phyloP scores from a whole-genome alignment of 92 coral and sea anemone genomes.

The Bergia sp. region DNA sequence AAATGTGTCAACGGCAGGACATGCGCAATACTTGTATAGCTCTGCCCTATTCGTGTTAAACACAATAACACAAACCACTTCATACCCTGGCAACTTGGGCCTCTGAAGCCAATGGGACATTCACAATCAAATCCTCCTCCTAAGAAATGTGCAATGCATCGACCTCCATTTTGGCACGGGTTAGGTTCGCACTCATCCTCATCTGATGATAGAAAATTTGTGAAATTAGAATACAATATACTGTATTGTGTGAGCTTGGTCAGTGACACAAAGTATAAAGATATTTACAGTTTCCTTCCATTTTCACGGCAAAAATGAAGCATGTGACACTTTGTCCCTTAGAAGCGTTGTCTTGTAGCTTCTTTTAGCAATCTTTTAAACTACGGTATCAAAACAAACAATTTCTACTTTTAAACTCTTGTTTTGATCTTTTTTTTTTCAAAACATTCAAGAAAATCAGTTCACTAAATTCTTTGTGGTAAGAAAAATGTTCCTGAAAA shows the following conservation, averaged over 20 bases:
- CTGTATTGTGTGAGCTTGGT: not conserved
- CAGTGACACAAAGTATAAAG: not conserved
- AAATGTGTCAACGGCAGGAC: not conserved
- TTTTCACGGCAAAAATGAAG: too few relatives aligned
- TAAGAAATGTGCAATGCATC: constrained; percentile 71
- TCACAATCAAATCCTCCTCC: constrained; percentile 91
- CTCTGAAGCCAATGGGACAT: constrained; percentile 88
- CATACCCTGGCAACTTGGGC: constrained; percentile 84
- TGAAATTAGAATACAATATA: not conserved
- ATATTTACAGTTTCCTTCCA: not conserved
- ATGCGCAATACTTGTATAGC: not conserved
- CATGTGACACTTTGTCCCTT: too few relatives aligned
- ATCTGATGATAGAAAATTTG: constrained; percentile 49
- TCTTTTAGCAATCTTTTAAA: too few relatives aligned
- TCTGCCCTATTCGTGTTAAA: too few relatives aligned
- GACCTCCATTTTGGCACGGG: constrained; percentile 92
- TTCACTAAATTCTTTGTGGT: too few relatives aligned
- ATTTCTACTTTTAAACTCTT: too few relatives aligned
- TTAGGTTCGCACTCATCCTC: constrained; percentile 94
- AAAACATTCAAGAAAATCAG: too few relatives aligned
- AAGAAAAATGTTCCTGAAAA: too few relatives aligned
- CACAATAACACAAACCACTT: not conserved
- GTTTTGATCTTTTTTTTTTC: too few relatives aligned
- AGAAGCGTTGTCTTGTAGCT: too few relatives aligned
- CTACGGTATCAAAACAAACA: too few relatives aligned